A percentile compares a stretch with the other conserved stretches of the same genome.
Conservation (phyloP, 2,113 vertebrate species). For the Acrocephalus arundinaceus region DNA sequence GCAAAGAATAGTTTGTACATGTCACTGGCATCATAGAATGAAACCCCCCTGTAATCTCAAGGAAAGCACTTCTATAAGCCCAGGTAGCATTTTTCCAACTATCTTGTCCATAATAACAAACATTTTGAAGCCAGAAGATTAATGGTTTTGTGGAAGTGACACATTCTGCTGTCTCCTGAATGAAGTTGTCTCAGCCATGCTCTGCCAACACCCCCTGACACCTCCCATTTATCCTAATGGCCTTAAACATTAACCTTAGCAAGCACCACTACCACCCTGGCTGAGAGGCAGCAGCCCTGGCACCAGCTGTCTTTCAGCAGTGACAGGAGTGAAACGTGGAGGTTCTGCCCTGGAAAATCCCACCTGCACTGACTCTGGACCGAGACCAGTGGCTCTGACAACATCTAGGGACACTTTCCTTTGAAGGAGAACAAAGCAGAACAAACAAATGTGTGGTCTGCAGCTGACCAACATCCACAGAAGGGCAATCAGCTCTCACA, state of each 20-base stretch:
- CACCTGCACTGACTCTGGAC: neutral
- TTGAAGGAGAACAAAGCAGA: neutral
- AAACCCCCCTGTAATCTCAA: neutral
- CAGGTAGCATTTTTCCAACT: neutral
- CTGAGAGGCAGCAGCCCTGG: neutral
- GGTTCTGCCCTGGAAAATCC: neutral
- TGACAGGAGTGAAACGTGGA: neutral
- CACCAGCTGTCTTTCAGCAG: neutral
- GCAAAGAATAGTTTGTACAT: neutral
- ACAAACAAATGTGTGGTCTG: neutral
- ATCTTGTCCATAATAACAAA: neutral
- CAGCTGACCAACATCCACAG: neutral
- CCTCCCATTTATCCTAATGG: neutral
- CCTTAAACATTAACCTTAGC: neutral
- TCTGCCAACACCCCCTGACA: neutral
- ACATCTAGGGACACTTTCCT: neutral
- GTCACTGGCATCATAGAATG: neutral
- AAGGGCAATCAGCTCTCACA: neutral
- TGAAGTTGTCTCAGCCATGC: neutral
- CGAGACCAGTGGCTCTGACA: neutral
- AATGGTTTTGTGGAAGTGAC: neutral
- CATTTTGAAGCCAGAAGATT: constrained; percentile 1
- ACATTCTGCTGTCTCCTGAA: neutral
- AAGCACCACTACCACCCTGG: neutral
- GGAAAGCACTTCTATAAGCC: neutral